Conservation (phyloP, 2,888 invertebrate species). For the Mystacides longicornis region DNA sequence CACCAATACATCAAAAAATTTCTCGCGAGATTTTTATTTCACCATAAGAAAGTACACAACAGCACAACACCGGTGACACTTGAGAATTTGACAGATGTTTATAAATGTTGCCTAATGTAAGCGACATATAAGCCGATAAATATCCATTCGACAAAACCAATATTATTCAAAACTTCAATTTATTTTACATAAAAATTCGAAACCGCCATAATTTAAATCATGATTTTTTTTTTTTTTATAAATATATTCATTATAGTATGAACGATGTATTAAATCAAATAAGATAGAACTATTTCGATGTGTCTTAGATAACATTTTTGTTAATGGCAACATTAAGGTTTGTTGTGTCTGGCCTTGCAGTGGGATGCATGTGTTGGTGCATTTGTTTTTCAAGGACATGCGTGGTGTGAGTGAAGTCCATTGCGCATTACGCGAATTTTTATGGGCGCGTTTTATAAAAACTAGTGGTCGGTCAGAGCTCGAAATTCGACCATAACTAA, state of each 20-base stretch:
- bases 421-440: background rate
- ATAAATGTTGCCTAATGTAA: conserved; percentile 8
- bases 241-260: too few relatives aligned
- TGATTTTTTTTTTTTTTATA: too few relatives aligned
- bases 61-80: conserved; percentile 1
- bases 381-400: background rate
- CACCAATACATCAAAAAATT: background rate
- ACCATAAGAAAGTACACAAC: background rate
- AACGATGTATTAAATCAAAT: too few relatives aligned
- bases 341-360: background rate
- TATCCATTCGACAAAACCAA: too few relatives aligned
- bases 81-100: conserved; percentile 11
- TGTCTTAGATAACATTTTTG: background rate
- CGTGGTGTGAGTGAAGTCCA: background rate
- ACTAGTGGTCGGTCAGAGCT: too few relatives aligned
- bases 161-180: too few relatives aligned
- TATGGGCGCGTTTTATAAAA: background rate
- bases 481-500: too few relatives aligned
- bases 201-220: too few relatives aligned
- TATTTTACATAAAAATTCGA: too few relatives aligned
- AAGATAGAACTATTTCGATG: background rate
- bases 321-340: background rate
- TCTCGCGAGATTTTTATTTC: background rate
- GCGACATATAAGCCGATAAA: background rate
- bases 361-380: background rate